phyloP scores from a whole-genome alignment of 2,113 vertebrate species.

The Panurus biarmicus region DNA sequence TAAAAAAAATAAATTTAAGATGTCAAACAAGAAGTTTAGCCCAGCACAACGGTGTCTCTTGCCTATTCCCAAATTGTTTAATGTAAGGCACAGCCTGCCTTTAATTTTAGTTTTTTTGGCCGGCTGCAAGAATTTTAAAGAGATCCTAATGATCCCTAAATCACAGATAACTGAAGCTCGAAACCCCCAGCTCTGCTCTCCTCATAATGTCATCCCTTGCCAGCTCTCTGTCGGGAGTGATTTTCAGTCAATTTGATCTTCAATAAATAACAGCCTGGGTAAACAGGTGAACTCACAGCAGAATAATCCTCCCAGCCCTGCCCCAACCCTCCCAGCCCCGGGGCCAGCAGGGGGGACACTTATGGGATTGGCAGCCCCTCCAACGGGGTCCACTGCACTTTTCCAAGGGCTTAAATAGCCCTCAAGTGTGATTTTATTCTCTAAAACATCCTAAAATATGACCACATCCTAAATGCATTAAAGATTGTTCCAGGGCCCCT shows the following conservation, averaged over 20 bases:
- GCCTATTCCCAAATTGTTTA: not conserved
- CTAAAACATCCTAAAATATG: conserved; percentile 53
- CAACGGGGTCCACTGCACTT: not conserved
- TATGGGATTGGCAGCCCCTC: not conserved
- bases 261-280: conserved; percentile 53
- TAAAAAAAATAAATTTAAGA: not conserved
- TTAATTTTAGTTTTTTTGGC: conserved; percentile 47
- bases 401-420: conserved; percentile 21
- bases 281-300: conserved; percentile 62
- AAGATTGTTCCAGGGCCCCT: conserved; percentile 29
- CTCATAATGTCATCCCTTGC: conserved; percentile 22
- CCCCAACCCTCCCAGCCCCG: not conserved
- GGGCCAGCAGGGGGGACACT: not conserved
- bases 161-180: conserved; percentile 27
- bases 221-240: conserved; percentile 31
- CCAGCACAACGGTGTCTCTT: not conserved
- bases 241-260: conserved; percentile 54
- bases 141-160: conserved; percentile 37
- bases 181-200: not conserved
- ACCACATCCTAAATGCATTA: conserved; percentile 63
- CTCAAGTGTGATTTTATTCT: conserved; percentile 48
- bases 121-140: conserved; percentile 27
- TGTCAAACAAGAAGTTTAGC: not conserved
- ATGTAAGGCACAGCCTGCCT: conserved; percentile 10
- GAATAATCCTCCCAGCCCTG: conserved; percentile 18